phyloP scores from a whole-genome alignment of 2,113 vertebrate genomes.

The Cheirogaleus medius region DNA sequence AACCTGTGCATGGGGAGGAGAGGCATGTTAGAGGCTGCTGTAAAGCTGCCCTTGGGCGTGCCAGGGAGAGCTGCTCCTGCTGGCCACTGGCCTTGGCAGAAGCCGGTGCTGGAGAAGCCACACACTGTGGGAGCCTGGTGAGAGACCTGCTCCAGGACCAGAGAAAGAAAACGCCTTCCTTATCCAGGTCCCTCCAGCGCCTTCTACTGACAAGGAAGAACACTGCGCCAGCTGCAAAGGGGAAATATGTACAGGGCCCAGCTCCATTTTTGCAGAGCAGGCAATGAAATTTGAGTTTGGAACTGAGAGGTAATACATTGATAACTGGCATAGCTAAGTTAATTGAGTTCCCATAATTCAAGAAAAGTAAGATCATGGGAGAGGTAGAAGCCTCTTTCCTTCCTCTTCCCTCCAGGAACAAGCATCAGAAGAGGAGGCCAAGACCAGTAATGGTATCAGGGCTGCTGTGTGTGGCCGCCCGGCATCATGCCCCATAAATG shows the following conservation, averaged over 20 bases:
- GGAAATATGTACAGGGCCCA: background rate
- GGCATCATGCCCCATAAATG: background rate
- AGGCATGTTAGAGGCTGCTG: background rate
- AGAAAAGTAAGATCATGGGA: background rate
- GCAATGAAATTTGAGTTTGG: background rate
- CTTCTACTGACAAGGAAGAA: background rate
- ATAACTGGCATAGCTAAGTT: background rate
- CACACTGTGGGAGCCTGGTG: background rate
- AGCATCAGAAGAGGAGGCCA: background rate
- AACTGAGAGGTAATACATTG: background rate
- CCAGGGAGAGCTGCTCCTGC: background rate
- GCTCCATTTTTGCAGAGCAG: background rate
- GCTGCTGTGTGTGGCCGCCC: background rate
- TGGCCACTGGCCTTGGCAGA: background rate
- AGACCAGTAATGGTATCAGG: background rate
- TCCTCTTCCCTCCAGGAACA: background rate
- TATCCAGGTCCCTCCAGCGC: background rate
- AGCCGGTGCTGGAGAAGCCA: background rate
- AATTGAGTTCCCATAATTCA: background rate
- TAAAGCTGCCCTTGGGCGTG: background rate
- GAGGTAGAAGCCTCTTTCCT: background rate
- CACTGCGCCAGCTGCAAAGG: background rate
- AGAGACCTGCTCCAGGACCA: too few species aligned
- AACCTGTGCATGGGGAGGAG: background rate
- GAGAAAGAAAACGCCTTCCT: background rate